A percentile compares a stretch with the other conserved stretches of the same genome.
Conservation (phyloP, 1,140 invertebrate genomes). For the Pseudomyrmex dendroicus region DNA sequence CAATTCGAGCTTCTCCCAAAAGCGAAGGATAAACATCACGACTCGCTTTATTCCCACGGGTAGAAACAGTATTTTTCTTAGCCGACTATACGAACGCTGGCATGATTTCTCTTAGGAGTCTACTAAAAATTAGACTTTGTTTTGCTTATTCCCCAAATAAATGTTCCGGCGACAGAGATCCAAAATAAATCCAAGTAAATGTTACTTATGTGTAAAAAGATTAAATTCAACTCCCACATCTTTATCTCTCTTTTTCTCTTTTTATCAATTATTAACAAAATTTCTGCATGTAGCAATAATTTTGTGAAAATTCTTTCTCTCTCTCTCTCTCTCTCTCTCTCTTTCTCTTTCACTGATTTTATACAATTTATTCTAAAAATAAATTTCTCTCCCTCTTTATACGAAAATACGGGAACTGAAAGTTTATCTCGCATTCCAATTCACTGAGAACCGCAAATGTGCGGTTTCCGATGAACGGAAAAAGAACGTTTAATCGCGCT, state of each 20-base stretch:
- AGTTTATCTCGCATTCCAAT: neutral
- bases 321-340: neutral
- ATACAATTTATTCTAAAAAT: constrained; percentile 3
- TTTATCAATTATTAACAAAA: too few species aligned
- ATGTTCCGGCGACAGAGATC: constrained; percentile 10
- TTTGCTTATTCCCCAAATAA: constrained; percentile 48
- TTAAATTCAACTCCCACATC: neutral
- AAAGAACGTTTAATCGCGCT: constrained; percentile 14
- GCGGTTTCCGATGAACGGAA: constrained; percentile 13
- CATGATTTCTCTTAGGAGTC: constrained; percentile 59
- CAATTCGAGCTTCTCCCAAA: constrained; percentile 52
- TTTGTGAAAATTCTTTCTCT: too few species aligned
- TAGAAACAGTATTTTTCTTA: constrained; percentile 58
- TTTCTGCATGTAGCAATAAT: too few species aligned
- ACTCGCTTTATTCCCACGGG: constrained; percentile 54
- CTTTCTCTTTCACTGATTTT: neutral
- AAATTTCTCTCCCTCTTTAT: neutral
- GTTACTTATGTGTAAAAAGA: constrained; percentile 8
- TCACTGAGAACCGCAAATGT: neutral
- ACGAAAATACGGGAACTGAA: neutral
- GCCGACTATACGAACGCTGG: constrained; percentile 28
- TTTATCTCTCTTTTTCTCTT: too few species aligned
- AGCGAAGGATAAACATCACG: constrained; percentile 58
- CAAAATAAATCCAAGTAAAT: constrained; percentile 3
- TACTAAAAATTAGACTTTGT: constrained; percentile 55